Percentiles rank a stretch among this genome's conserved stretches.
Evolutionary conservation across 2,888 invertebrate genomes (phyloP).

Genomic region (Andricus curvator): DNA sequence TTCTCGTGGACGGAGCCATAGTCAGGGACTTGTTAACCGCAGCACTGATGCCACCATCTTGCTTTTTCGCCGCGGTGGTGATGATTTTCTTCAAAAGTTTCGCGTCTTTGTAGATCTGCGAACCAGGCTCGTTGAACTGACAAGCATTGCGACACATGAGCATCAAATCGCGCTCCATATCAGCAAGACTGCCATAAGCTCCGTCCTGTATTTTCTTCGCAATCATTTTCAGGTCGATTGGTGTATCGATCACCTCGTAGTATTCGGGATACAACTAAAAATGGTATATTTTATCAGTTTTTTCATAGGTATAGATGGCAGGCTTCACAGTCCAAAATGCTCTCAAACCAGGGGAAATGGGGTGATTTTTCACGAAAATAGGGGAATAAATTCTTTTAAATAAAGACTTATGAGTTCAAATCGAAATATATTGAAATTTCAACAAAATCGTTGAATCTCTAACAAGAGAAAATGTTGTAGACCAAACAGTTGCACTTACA

Average conservation of each 20-base stretch:
- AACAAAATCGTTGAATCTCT: too few species aligned
- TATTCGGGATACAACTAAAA: slow-evolving; percentile 93
- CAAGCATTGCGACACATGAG: slow-evolving; percentile 97
- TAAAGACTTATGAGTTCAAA: too few species aligned
- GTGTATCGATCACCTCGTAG: slow-evolving; percentile 94
- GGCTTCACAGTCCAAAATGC: too few species aligned
- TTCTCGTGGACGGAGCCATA: slow-evolving; percentile 72
- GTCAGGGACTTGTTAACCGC: slow-evolving; percentile 65
- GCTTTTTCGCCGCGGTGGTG: slow-evolving; percentile 74
- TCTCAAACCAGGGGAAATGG: too few species aligned
- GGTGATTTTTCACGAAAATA: too few species aligned
- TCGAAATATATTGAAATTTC: too few species aligned
- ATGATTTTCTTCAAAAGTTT: slow-evolving; percentile 91
- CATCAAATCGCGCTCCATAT: slow-evolving; percentile 93
- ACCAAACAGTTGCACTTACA: too few species aligned
- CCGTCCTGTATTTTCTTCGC: slow-evolving; percentile 93
- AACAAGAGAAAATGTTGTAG: too few species aligned
- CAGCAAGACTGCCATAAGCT: slow-evolving; percentile 87
- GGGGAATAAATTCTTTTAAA: too few species aligned
- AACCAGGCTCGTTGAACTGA: slow-evolving; percentile 97
- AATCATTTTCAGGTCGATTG: slow-evolving; percentile 96
- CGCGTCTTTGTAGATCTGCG: slow-evolving; percentile 97
- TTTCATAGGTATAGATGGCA: too few species aligned
- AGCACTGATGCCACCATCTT: slow-evolving; percentile 65
- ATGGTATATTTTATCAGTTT: background rate